Base-by-base conservation (phyloP, 2,797 vertebrate species). In the Gadopsis bispinosus region DNA sequence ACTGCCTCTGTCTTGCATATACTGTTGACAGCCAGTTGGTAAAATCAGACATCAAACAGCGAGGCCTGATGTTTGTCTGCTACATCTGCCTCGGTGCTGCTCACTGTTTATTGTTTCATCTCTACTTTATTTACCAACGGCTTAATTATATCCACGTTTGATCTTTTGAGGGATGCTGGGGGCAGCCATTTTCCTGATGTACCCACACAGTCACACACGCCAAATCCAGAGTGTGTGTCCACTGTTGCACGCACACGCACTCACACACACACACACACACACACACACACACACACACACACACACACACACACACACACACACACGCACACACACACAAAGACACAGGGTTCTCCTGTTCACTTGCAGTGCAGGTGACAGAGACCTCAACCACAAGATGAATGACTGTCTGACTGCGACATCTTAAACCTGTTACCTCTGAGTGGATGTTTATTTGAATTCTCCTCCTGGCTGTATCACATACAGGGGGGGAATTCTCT, bases 381-480 rank as follows among this genome's bases (percentile, higher is more conserved):
- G 66, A 89, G 77, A 88, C 75, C 75, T 86, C 60, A 56, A 80
- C 74, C 68, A 65, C 78, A 90, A 92, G 93, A 95, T 94, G 93
- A 91, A 95, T 94, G 92, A 88, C 69, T 92, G 93, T 92, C 91
- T 90, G 85, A 89, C 80, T 87, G 88, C 81, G 86, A 95, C 93
- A 95, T 94, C 92, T 95, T 95, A 94, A 94, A 95, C 91, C 93
- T 93, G 93, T 92, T 95, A 93, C 92, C 93, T 90, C 90, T 84
- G 84, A 93, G 87, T 90, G 81, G 82, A 77, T 95, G 92, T 95
- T 94, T 94, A 94, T 95, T 95, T 95, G 90, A 95, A 93, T 92
- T 92, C 84, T 91, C 91, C 85, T 92, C 87, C 86, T 76, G 20
- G 69, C 92, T 87, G 88, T 92, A 91, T 94, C 90, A 80, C 83